Evolutionary conservation across 2,113 vertebrate genomes (phyloP).

Genomic region (Archilochus colubris): DNA sequence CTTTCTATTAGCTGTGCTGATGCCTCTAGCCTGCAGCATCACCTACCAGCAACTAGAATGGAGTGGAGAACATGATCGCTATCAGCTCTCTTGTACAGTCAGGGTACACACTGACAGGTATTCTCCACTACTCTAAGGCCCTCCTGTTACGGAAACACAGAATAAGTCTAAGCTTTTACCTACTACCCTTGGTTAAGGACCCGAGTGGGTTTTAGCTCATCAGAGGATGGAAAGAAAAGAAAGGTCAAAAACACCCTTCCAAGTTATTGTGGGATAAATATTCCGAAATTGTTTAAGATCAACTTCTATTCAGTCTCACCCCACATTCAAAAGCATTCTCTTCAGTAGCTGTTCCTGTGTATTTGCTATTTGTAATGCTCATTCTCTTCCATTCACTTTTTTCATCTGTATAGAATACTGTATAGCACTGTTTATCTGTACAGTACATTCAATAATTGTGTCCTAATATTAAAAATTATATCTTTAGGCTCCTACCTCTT

Average conservation of each 20-base stretch:
- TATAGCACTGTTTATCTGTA: too few species aligned
- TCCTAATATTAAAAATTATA: not conserved
- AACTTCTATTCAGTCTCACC: not conserved
- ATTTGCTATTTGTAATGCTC: not conserved
- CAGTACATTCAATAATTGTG: not conserved
- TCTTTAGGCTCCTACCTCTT: not conserved
- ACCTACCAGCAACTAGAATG: not conserved
- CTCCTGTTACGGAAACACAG: not conserved
- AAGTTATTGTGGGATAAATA: not conserved
- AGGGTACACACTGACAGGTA: fast-evolving
- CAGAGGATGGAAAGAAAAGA: not conserved
- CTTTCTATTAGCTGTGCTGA: not conserved
- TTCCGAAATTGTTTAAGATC: not conserved
- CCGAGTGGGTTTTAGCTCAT: not conserved
- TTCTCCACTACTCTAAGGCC: not conserved
- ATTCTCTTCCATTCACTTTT: not conserved
- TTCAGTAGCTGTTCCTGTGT: not conserved
- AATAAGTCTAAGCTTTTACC: not conserved
- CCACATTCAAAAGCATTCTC: not conserved
- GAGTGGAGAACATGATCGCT: not conserved
- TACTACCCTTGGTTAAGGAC: not conserved
- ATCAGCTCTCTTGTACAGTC: not conserved
- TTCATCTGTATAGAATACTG: not conserved
- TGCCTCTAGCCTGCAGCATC: not conserved
- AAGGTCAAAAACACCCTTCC: not conserved